Evolutionary conservation across 2,113 vertebrate species (phyloP), one percentile per base, ranked within the genome.

Genomic region (Dendrocopos noguchii): DNA sequence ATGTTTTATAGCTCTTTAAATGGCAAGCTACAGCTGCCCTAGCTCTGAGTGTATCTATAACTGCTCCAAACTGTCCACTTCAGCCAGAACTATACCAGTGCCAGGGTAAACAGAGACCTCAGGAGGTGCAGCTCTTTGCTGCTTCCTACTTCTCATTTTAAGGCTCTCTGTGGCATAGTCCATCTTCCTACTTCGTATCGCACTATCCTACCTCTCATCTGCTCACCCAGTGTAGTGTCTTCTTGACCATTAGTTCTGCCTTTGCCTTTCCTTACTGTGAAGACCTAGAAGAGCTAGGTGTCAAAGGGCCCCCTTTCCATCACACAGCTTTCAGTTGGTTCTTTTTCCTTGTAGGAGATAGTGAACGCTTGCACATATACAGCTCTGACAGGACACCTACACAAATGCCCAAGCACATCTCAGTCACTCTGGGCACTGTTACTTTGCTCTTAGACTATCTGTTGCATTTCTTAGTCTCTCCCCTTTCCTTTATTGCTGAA

Each of bases 1-100:
- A 91, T 24, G 5, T 92, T 92, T 95, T 68, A 85, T 39, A 87
- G 57, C 29, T 73, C 72, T 92, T 92, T 81, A 91, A 92, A 93
- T 52, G 61, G 29, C 55, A 84, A 31, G 39, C 31, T 80, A 12
- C 56, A 87, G 59, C 78, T 94, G 74, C n/a, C 36, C 22, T 44
- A 39, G 55, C 67, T 84, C 66, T 47, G 60, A 33, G 13, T 25
- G 7, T 73, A 47, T 33, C 74, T 87, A 8, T 57, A 76, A 73
- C 83, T 75, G 34, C 63, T 85, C 20, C 84, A 87, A 53, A 64
- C 36, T 44, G 42, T 61, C 59, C 73, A 61, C n/a, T 87, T 67
- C 78, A 93, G 57, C 60, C 92, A 93, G 87, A 95, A 34, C 20
- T 0, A 0, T 56, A 52, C 47, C 74, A 36, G 13, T 36, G 59